phyloP scores from a whole-genome alignment of 2,888 invertebrate genomes.

The Phaedon cochleariae region DNA sequence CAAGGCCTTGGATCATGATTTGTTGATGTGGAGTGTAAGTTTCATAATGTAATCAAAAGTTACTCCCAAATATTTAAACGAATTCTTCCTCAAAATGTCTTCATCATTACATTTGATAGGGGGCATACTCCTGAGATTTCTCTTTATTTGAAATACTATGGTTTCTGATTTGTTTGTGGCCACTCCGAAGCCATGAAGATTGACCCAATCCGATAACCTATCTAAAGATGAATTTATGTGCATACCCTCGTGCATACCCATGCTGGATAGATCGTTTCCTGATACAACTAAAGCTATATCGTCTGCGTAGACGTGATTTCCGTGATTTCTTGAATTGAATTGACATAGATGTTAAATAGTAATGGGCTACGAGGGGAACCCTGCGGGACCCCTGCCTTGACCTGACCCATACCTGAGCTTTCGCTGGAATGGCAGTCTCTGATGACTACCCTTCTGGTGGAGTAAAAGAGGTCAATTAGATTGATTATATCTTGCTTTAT shows the following conservation, averaged over 20 bases:
- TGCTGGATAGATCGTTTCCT: no score
- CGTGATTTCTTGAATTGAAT: background rate
- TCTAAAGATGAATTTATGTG: no score
- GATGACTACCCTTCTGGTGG: background rate
- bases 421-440: background rate
- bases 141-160: background rate
- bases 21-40: background rate
- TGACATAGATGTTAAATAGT: background rate
- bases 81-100: background rate
- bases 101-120: background rate
- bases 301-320: background rate
- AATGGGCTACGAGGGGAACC: background rate
- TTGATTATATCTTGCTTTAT: background rate
- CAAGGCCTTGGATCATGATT: background rate
- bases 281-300: background rate
- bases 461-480: background rate
- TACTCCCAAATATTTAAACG: background rate
- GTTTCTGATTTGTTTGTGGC: background rate
- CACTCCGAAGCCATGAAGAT: background rate
- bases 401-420: background rate
- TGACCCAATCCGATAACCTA: no score
- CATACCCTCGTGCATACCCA: no score
- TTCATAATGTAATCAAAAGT: background rate
- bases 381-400: background rate
- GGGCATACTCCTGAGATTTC: background rate